phyloP scores from a whole-genome alignment of 2,797 vertebrate species.

The Natrix natrix region DNA sequence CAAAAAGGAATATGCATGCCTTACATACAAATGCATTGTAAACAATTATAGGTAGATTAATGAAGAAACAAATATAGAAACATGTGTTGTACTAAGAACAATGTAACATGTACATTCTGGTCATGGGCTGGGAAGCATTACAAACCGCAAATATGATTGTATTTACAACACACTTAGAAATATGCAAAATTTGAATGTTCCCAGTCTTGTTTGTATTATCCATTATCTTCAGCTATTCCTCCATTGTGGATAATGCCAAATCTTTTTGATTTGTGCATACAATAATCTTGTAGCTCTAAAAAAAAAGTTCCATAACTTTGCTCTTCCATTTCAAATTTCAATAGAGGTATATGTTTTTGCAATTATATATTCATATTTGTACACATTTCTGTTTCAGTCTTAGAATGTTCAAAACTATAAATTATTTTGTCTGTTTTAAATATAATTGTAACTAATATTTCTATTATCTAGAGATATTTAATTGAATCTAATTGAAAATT shows the following conservation, averaged over 20 bases:
- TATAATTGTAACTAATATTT: neutral
- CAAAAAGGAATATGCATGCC: neutral
- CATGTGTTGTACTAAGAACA: neutral
- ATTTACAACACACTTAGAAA: neutral
- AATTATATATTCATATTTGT: neutral
- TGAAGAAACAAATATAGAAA: neutral
- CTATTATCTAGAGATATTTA: too few species aligned
- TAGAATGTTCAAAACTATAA: neutral
- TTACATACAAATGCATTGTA: neutral
- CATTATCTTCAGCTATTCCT: neutral
- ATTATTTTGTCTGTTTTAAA: neutral
- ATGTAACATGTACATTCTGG: neutral
- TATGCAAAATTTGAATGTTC: neutral
- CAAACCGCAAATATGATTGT: neutral
- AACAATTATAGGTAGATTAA: neutral
- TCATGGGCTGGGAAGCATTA: neutral
- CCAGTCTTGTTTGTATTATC: too few species aligned
- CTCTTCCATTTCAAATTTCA: neutral
- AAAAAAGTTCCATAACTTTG: neutral
- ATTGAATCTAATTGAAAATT: neutral
- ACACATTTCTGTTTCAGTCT: neutral
- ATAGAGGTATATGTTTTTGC: neutral
- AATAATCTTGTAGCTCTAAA: neutral
- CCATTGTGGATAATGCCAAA: neutral
- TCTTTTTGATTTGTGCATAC: neutral